Base-by-base conservation (phyloP, 2,888 invertebrate species). In the Rhodophaea formosa region DNA sequence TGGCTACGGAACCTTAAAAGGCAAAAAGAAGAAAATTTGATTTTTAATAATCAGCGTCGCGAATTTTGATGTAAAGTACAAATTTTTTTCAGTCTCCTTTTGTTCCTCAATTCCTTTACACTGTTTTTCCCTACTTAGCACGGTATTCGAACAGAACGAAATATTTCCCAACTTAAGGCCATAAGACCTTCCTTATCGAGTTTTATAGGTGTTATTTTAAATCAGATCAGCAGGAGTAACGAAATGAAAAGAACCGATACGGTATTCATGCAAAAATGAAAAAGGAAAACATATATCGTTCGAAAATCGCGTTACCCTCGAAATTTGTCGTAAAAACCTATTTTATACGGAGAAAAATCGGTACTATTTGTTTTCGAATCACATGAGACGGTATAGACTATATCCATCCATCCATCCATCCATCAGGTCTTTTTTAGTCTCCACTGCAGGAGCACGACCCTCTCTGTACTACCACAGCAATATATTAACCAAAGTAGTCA, bases 281-380 rank as follows among this genome's bases (percentile, higher is more conserved):
- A 62, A 54, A 49, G 56, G 17, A 60, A 60, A 59, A 57, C 49
- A 61, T 58, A 64, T 62, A 67, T 60, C 70, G 69, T 71, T 71
- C 70, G 69, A 66, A 77, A 78, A 80, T 79, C 75, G 69, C 62
- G 74, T 80, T 79, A 80, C 75, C 75, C 68, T 60, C 58, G 71
- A 77, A 80, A 79, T 79, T 79, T 71, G 74, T 72, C 80, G 73
- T 80, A 79, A 80, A 79, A 79, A 73, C 71, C 68, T 70, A 67
- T 72, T 80, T 80, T 77, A 78, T 69, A 66, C 69, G 61, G 67
- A 66, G 65, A 65, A 60, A 67, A 65, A 68, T 66, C 66, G 69
- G 17, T 16, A 51, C 51, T 51, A 51, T 39, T 12, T 2, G 51
- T 51, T 17, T 12, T 6, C 51, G 51, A 17, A 16, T 35, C 39